Base-by-base conservation (phyloP, 30 jellyfish, hydroid and myxozoan species). In the Pelagia noctiluca region DNA sequence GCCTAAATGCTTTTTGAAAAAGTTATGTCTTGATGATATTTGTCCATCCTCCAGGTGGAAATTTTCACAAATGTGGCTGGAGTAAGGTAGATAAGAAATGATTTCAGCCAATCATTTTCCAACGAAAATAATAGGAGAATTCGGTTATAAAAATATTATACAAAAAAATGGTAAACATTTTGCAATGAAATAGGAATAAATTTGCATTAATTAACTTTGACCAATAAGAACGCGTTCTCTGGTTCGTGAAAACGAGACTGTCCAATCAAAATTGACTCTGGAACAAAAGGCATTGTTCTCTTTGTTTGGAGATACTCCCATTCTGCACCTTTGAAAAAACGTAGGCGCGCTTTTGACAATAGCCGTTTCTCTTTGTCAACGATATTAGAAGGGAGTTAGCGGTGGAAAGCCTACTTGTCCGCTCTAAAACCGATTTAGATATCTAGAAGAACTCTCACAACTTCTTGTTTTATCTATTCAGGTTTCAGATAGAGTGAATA, bases 261-360 rank as follows among this genome's bases (percentile, higher is more conserved):
- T 42, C 57, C 57, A 42, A 42, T 42, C 57, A 42, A 42, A 42
- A 42, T 42, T 42, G 57, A 5, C 16, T 16, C 12, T 42, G 57
- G 16, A 42, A 42, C 57, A 42, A 42, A 5, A 16, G 12, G 12
- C 16, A 5, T 42, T 42, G 57, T 42, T 42, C 8, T 42, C 8
- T 42, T 42, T 42, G 57, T 42, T 16, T 5, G 16, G 16, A 16
- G 16, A 42, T 42, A 63, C 89, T 79, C 89, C 89, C 82, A 79
- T 79, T 79, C 89, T 65, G 89, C 74, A 79, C 88, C n/a, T 42
- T 8, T 42, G 57, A 5, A 8, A 5, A 16, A 42, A 42, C 57
- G 23, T 76, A 46, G 89, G 89, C 89, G 89, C 89, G 89, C 81
- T 62, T 62, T 35, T 63, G 89, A 79, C 57, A 42, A 42, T 42